Evolutionary conservation across 2,113 vertebrate genomes (phyloP).

Genomic region (Rostratula benghalensis): DNA sequence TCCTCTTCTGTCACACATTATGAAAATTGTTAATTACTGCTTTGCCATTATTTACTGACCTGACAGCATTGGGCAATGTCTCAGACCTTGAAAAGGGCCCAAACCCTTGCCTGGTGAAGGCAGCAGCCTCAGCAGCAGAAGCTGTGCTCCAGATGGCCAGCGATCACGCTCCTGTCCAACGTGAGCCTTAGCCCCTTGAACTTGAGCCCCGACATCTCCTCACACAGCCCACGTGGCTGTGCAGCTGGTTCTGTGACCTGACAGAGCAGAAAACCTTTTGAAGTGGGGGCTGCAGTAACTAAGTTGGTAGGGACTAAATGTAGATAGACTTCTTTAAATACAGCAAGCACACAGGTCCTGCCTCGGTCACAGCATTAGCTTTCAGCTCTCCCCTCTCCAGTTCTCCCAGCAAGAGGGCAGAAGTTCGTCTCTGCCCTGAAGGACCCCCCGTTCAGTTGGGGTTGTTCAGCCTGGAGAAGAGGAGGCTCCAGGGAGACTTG

Average conservation of each 20-base stretch:
- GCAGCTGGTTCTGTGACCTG: not conserved
- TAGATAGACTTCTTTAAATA: fast-evolving
- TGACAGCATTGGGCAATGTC: fast-evolving
- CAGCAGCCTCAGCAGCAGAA: not conserved
- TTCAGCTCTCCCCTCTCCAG: not conserved
- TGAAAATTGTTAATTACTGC: not conserved
- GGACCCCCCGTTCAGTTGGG: too few relatives aligned
- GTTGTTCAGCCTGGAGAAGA: too few relatives aligned
- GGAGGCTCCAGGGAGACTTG: too few relatives aligned
- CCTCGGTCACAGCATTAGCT: not conserved
- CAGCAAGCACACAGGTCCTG: not conserved
- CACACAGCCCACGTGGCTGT: fast-evolving
- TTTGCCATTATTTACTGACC: not conserved
- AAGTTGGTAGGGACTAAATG: not conserved
- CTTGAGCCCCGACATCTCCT: not conserved
- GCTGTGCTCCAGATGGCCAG: not conserved
- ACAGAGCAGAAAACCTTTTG: not conserved
- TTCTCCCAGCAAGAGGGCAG: not conserved
- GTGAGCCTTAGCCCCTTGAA: not conserved
- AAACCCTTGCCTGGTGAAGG: not conserved
- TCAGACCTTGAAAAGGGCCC: not conserved
- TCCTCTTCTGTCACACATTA: fast-evolving
- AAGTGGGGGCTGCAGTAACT: not conserved
- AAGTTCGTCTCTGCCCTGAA: not conserved
- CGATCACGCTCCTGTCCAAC: fast-evolving